These are phyloP conservation scores for Drosophila parthenogenetica DNA, from an alignment of 2,888 invertebrate species.

Conservation along the genomic window DNA sequence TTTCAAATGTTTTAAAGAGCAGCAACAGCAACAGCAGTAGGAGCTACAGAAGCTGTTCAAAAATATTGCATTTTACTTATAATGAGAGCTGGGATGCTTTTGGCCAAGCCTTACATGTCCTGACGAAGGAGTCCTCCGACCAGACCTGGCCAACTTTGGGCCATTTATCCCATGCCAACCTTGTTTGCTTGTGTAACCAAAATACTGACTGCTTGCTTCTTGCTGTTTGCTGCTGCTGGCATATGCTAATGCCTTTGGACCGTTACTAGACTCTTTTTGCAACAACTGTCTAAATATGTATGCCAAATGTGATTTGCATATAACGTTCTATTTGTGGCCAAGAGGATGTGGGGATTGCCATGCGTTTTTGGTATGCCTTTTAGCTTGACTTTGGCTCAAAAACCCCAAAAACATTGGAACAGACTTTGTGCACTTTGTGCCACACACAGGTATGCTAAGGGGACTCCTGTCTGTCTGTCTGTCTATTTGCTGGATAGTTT, in stretches of 20 bases:
- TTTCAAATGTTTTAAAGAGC: conserved; percentile 32
- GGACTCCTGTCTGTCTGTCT: background rate
- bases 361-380: conserved; percentile 67
- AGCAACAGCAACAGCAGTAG: background rate
- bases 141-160: conserved; percentile 14
- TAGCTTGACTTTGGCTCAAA: conserved; percentile 32
- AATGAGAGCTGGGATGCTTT: conserved; percentile 1
- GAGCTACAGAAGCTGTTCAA: conserved; percentile 14
- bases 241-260: conserved; percentile 68
- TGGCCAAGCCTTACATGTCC: conserved; percentile 38
- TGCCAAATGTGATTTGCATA: conserved; percentile 79
- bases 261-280: conserved; percentile 50
- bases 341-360: background rate
- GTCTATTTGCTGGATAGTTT: conserved; percentile 47
- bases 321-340: conserved; percentile 57
- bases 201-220: conserved; percentile 20
- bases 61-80: conserved; percentile 47
- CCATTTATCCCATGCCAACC: conserved; percentile 35
- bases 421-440: conserved; percentile 46
- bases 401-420: conserved; percentile 28
- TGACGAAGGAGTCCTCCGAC: background rate
- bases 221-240: conserved; percentile 42
- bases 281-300: conserved; percentile 74
- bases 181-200: conserved; percentile 50
- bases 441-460: conserved; percentile 51